Percentiles rank a stretch among this genome's conserved stretches.
Conservation (phyloP, 2,797 vertebrate genomes). For the Argentina silus region DNA sequence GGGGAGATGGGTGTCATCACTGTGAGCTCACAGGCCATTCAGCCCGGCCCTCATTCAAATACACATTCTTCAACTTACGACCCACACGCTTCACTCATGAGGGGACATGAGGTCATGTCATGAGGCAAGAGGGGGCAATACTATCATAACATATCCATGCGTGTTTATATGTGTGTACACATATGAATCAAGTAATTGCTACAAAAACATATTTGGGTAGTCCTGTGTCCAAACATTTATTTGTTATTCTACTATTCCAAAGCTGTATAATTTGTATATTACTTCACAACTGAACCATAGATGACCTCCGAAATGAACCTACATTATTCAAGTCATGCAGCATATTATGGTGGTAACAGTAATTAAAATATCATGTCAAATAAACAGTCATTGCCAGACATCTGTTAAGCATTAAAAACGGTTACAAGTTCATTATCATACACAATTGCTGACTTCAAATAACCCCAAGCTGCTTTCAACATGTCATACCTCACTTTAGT, state of each 20-base stretch:
- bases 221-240: not conserved
- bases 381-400: slow-evolving; percentile 59
- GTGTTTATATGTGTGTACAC: not conserved
- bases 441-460: slow-evolving; percentile 54
- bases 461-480: slow-evolving; percentile 48
- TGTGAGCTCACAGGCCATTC: slow-evolving; percentile 23
- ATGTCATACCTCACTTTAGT: slow-evolving; percentile 40
- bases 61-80: slow-evolving; percentile 30
- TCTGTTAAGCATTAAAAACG: slow-evolving; percentile 49
- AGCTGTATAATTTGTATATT: not conserved
- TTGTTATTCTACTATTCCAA: slow-evolving; percentile 10
- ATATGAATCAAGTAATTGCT: not conserved
- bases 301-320: slow-evolving; percentile 48
- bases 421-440: slow-evolving; percentile 57
- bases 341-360: slow-evolving; percentile 39
- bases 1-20: slow-evolving; percentile 29
- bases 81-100: slow-evolving; percentile 15
- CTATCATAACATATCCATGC: not conserved
- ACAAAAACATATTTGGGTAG: not conserved
- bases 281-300: slow-evolving; percentile 26
- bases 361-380: slow-evolving; percentile 62
- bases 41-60: slow-evolving; percentile 21
- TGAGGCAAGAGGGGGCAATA: not conserved
- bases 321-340: slow-evolving; percentile 45
- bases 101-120: not conserved